Conservation (phyloP, 2,797 vertebrate species). For the Okamejei kenojei region DNA sequence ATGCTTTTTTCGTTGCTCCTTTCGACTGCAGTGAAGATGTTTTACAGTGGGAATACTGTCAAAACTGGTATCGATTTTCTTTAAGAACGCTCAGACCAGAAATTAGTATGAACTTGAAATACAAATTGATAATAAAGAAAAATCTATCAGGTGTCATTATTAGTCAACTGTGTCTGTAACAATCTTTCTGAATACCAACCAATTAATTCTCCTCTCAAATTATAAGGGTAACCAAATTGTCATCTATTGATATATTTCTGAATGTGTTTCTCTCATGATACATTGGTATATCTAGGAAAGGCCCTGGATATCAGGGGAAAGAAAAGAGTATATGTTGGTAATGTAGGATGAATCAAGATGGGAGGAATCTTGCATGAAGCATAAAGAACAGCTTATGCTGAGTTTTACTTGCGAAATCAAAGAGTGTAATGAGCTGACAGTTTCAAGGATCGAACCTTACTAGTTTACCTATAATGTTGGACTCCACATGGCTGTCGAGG, state of each 20-base stretch:
- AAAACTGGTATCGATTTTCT: constrained; percentile 10
- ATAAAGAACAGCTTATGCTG: neutral
- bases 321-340: neutral
- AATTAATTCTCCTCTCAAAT: neutral
- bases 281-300: neutral
- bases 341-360: neutral
- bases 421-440: too few species aligned
- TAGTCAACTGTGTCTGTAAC: neutral
- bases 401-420: too few species aligned
- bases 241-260: neutral
- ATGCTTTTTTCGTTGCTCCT: neutral
- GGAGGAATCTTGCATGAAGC: neutral
- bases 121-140: neutral
- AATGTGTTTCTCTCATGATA: neutral
- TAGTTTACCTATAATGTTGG: too few species aligned
- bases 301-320: neutral
- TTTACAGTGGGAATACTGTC: neutral
- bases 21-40: neutral
- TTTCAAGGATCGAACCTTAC: too few species aligned
- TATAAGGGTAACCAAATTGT: neutral
- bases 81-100: neutral
- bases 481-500: too few species aligned
- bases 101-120: constrained; percentile 8
- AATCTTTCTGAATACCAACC: neutral
- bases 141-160: neutral